Evolutionary conservation across 2,797 vertebrate genomes (phyloP), one percentile per base, ranked within the genome.

Genomic region (Thripadectes ignobilis): DNA sequence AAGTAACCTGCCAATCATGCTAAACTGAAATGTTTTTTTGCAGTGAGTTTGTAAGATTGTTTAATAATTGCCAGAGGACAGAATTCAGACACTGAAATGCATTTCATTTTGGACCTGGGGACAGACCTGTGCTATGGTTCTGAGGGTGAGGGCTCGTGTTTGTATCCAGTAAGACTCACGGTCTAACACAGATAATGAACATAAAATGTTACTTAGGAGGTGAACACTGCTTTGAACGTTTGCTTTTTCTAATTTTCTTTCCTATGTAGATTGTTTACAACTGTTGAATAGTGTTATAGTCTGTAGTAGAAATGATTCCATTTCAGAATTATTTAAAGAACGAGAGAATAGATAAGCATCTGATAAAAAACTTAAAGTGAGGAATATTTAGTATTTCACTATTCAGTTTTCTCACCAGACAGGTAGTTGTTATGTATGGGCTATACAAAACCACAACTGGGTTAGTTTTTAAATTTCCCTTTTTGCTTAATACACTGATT

Each of bases 11-110:
- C 71, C 92, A 88, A 39, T 97, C 86, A 89, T 75, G 91, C 62
- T 95, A 95, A 95, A 96, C 79, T 75, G 65, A 94, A 95, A 71
- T 81, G 79, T 84, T 95, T 59, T 59, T 87, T 96, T 92, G 73
- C 84, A 72, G 51, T 90, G 58, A 9, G 38, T 95, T 97, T 88
- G 71, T 63, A 93, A 95, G 79, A 45, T 78, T 39, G 36, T 83
- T 91, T 95, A 91, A 89, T 93, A 93, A 93, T 86, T 85, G 71
- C 74, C 58, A 39, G 72, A 59, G 63, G 76, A 78, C 67, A 77
- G 68, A 95, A 95, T 78, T 91, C 36, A 91, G 76, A 78, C 43
- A 4, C 3, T 93, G 91, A 95, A 94, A 91, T 94, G 75, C 30
- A 30, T 93, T 92, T 88, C 54, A 54, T 61, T 90, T 73, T 71